These are phyloP conservation scores for Drosophila ironensis DNA, from an alignment of 1,140 invertebrate species.

Conservation along the genomic window DNA sequence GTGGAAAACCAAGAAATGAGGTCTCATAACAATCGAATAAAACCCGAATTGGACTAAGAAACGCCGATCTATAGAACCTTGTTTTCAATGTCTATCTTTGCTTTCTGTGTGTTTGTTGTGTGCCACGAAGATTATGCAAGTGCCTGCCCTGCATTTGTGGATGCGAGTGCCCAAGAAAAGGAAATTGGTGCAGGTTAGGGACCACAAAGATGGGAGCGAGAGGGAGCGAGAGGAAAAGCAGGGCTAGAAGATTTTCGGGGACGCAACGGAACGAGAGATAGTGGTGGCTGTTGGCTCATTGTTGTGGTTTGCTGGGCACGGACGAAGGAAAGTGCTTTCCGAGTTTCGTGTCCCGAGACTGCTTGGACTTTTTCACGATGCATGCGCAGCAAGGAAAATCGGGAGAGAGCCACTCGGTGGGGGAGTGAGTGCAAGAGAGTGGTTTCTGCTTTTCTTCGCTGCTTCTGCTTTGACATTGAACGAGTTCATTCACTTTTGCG, in stretches of 20 bases:
- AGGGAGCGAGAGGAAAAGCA: background rate
- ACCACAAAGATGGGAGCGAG: background rate
- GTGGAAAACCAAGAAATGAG: slow-evolving; percentile 39
- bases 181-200: slow-evolving; percentile 71
- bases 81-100: background rate
- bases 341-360: background rate
- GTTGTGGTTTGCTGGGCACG: background rate
- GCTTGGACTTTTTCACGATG: background rate
- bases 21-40: background rate
- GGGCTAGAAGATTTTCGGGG: background rate
- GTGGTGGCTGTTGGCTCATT: background rate
- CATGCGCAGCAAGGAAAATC: slow-evolving; percentile 6
- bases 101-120: slow-evolving; percentile 1
- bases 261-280: background rate
- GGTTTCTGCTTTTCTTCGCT: slow-evolving; percentile 10
- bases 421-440: slow-evolving; percentile 3
- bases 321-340: background rate
- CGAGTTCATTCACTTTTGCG: slow-evolving; percentile 82
- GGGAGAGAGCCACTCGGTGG: slow-evolving; percentile 13
- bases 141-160: slow-evolving; percentile 29
- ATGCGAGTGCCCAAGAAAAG: slow-evolving; percentile 4
- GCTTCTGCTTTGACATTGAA: slow-evolving; percentile 79
- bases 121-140: slow-evolving; percentile 66
- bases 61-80: too few species aligned
- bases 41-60: background rate